phyloP scores from a whole-genome alignment of 2,888 invertebrate species.

The Arctia plantaginis region DNA sequence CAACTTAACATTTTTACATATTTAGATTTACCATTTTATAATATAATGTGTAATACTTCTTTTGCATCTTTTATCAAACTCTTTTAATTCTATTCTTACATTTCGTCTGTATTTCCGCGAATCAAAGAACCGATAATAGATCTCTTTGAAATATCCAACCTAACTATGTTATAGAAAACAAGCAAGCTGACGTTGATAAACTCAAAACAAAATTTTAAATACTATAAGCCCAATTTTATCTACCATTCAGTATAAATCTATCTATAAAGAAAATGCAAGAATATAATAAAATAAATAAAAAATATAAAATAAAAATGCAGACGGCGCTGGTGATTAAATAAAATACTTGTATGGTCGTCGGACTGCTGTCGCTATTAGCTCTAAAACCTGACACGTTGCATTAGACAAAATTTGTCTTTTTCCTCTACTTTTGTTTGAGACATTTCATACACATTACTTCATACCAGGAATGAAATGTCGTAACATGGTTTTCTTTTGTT shows the following conservation, averaged over 20 bases:
- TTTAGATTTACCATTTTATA: no score
- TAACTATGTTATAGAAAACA: not conserved
- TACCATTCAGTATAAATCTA: not conserved
- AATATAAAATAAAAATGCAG: no score
- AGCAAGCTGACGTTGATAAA: not conserved
- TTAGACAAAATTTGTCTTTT: not conserved
- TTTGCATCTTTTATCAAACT: not conserved
- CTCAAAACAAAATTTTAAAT: not conserved
- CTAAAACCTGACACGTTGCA: not conserved
- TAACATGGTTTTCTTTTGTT: not conserved
- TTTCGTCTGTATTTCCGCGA: not conserved
- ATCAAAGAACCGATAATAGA: not conserved
- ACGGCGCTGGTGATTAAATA: not conserved
- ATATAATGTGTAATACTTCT: not conserved
- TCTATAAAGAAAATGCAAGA: not conserved
- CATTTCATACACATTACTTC: not conserved
- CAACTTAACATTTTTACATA: no score
- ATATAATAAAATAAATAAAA: not conserved
- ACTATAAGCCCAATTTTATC: no score
- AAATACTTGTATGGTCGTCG: not conserved
- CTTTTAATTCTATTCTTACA: not conserved
- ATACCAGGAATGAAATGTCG: not conserved
- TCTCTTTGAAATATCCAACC: not conserved
- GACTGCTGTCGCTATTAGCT: not conserved
- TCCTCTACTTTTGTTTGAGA: not conserved